Evolutionary conservation across 2,797 vertebrate species (phyloP), one percentile per base, ranked within the genome.

Genomic region (Takifugu rubripes): DNA sequence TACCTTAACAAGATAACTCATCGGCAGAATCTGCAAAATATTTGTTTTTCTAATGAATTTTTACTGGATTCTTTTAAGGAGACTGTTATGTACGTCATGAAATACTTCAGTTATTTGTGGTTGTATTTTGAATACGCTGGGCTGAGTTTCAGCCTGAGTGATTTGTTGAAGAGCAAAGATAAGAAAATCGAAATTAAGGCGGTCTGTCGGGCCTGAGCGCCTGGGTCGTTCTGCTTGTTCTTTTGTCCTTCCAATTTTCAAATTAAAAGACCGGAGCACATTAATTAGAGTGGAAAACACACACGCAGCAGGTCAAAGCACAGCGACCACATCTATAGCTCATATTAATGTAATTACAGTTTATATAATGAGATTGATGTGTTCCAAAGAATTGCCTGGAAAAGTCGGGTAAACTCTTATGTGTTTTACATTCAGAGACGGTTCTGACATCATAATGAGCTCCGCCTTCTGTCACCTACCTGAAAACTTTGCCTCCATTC

Each of bases 311-410:
- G 69, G 73, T 73, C 70, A 78, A 59, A 71, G 59, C 49, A 27
- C 36, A 11, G 56, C 50, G 71, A 57, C 63, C 49, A 51, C 60
- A 55, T 50, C 69, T 66, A 81, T 72, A 66, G 58, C 77, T 85
- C 77, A 78, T 61, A 63, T 78, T 76, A 77, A 84, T 79, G 49
- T 82, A 81, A 86, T 84, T 77, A 78, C 54, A 79, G 68, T 65
- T 74, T 36, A 63, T 58, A 76, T 59, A 68, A 74, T 59, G 68
- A 73, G 73, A 83, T 77, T 62, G 68, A 84, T 82, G 75, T 59
- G 52, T 17, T 25, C n/a, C 15, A 14, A 53, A 21, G 21, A 21
- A 21, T 21, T 21, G 21, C 21, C 21, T 21, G 21, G 21, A 21
- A 21, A 21, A 21, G 21, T 21, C 21, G 21, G 21, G 21, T 21